Base-by-base conservation (phyloP, 2,888 invertebrate genomes). In the Eristalis intricaria region DNA sequence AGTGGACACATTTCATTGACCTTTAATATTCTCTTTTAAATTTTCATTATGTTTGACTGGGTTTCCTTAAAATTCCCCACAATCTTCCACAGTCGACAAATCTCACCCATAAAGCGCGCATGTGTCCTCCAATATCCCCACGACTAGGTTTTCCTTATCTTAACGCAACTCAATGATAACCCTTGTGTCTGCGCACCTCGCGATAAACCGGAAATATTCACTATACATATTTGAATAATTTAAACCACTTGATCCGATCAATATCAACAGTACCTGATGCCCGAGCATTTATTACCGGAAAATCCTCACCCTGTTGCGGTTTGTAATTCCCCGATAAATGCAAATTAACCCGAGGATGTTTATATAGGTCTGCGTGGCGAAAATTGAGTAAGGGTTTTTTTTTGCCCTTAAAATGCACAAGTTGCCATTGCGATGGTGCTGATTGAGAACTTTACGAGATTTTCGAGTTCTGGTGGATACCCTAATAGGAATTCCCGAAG, bases 261-360 rank as follows among this genome's bases (percentile, higher is more conserved):
- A 32, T 22, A 40, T 61, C 19, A 7, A 23, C 13, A 35, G 19
- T 60, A 64, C 63, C 63, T 50, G 23, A 43, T 4, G 10, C 38
- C 38, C 10, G 23, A n/a, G 15, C 10, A 32, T 73, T 73, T 73
- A 73, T 32, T 22, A 73, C 63, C 73, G 73, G 73, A 64, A 73
- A 73, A 50, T 35, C 73, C 73, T 73, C 23, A 15, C 19, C 29
- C 40, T 43, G 29, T 22, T 26, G 23, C 10, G 35, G 11, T 7
- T 26, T 19, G 71, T 71, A 71, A 26, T 71, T 63, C 40, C 40
- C 61, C 61, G 38, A 61, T 61, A 29, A 26, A 23, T 71, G 19
- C n/a, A 43, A 43, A 61, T 71, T 61, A 63, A 43, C 61, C 71
- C 61, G 60, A 35, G 15, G 0, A 22, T 50, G 19, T 50, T 50